phyloP scores from a whole-genome alignment of 2,797 vertebrate genomes.

The Coccyzus lansbergi region DNA sequence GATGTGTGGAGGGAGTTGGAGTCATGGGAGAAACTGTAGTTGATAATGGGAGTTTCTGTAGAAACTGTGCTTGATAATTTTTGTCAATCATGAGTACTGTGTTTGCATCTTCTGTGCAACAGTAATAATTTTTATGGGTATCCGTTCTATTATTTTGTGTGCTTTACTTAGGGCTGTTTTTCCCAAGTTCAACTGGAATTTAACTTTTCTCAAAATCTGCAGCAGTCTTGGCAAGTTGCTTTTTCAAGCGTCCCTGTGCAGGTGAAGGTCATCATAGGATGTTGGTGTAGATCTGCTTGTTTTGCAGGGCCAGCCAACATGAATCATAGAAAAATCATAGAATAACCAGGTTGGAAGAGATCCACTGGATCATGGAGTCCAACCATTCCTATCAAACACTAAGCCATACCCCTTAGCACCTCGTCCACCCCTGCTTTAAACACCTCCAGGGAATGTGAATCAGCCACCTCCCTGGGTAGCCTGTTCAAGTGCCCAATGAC shows the following conservation, averaged over 20 bases:
- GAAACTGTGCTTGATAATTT: neutral
- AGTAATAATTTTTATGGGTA: neutral
- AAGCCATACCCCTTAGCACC: too few relatives aligned
- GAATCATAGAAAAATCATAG: too few relatives aligned
- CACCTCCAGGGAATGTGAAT: too few relatives aligned
- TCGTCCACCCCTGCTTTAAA: too few relatives aligned
- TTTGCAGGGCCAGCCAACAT: neutral
- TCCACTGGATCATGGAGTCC: too few relatives aligned
- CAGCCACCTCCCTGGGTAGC: too few relatives aligned
- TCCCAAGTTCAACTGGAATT: accelerated
- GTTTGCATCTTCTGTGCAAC: neutral
- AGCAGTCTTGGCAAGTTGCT: neutral
- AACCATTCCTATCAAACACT: too few relatives aligned
- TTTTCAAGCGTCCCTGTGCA: neutral
- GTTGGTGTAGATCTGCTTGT: neutral
- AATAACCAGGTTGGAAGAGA: too few relatives aligned
- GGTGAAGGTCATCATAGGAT: neutral
- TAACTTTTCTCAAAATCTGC: neutral
- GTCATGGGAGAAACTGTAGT: neutral
- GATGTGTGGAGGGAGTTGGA: neutral
- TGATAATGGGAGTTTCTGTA: neutral
- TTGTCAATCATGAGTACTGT: neutral
- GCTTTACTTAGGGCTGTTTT: neutral
- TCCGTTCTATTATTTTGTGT: neutral
- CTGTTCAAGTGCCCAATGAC: too few relatives aligned